Conservation (phyloP, 2,797 vertebrate genomes). For the Sandelia bainsii region DNA sequence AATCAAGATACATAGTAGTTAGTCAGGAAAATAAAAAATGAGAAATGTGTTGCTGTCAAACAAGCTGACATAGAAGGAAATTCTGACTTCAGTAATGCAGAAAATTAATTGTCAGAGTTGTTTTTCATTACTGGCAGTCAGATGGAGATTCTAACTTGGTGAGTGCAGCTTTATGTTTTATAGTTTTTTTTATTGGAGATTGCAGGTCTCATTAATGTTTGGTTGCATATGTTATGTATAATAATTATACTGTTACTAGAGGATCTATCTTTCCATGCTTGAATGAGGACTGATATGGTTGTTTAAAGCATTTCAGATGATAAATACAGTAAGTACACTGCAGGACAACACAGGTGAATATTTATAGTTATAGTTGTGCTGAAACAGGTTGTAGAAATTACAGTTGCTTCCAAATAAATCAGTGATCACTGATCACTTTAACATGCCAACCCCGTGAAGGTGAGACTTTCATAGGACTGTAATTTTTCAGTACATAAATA, state of each 20-base stretch:
- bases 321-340: no score
- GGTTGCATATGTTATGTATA: not conserved
- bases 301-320: no score
- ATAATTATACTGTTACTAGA: not conserved
- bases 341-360: no score
- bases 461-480: not conserved
- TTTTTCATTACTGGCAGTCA: not conserved
- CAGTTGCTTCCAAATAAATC: not conserved
- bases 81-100: no score
- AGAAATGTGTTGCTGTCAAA: not conserved
- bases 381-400: not conserved
- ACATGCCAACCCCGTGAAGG: not conserved
- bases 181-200: no score
- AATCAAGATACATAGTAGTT: no score
- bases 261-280: no score
- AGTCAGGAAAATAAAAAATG: not conserved
- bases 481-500: not conserved
- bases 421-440: not conserved
- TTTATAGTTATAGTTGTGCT: no score
- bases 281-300: no score
- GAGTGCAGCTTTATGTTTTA: not conserved
- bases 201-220: not conserved
- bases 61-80: not conserved
- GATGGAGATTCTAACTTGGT: no score
- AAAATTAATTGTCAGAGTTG: not conserved